Base-by-base conservation (phyloP, 2,888 invertebrate species). In the Drosophila quasianomalipes region DNA sequence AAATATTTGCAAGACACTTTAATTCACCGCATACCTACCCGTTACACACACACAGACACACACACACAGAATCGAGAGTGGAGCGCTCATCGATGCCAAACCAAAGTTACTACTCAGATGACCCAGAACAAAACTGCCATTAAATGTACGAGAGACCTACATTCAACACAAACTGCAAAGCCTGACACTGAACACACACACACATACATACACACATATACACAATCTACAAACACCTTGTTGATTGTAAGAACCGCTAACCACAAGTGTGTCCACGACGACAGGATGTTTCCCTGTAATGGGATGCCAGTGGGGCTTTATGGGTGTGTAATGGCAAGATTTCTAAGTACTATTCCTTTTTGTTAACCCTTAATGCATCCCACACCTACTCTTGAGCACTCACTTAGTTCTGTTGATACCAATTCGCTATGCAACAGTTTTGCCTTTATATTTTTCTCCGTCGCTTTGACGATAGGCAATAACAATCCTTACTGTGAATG, bases 1-100 rank as follows among this genome's bases (percentile, higher is more conserved):
- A 82, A 87, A 85, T 85, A 79, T 81, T 83, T 84, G 76, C 76
- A 31, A 75, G 66, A 55, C 83, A 85, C 87, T 85, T 85, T 81
- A 77, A 77, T 87, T 79, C 75, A 61, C 70, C 71, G 47, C 47
- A 47, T 26, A 47, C 47, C 47, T 9, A 16, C 26, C 16, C 47
- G 16, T 7, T 7, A 26, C 14, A 47, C 22, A 69, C 62, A 53
- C 14, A 37, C 61, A 39, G 49, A 37, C 51, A 59, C 44, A 10
- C 12, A 39, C 28, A 73, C 41, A 39, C 10, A 52, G 41, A 57
- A 31, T 41, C 12, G 47, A 39, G 22, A 14, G 44, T 33, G 22
- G 41, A 39, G 33, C 52, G 59, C 64, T 54, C 64, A 52, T 74
- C 61, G 62, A 70, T 64, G 64, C 68, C 60, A 75, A 67, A 65